Percentiles rank a stretch among this genome's conserved stretches.
These are phyloP conservation scores for Gymnocephalus cernua DNA, from an alignment of 2,113 vertebrate species.

Conservation along the genomic window DNA sequence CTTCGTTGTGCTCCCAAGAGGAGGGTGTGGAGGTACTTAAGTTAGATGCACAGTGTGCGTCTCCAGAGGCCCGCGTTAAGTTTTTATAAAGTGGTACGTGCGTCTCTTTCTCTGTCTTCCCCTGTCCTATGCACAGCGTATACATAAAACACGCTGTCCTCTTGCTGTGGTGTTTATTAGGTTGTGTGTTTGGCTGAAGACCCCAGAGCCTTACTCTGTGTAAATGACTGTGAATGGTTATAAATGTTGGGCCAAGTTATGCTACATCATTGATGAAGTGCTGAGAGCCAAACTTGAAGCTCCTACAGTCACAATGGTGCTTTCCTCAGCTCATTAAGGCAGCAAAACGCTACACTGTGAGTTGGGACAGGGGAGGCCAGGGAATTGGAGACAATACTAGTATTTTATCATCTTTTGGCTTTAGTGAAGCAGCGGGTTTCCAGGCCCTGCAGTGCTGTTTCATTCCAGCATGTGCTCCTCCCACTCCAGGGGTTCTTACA, in stretches of 20 bases:
- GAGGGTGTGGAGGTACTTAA: constrained; percentile 78
- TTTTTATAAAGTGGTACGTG: constrained; percentile 83
- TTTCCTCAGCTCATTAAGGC: constrained; percentile 80
- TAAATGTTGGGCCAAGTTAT: constrained; percentile 68
- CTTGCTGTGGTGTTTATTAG: constrained; percentile 52
- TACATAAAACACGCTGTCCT: constrained; percentile 28
- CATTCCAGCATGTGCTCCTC: constrained; percentile 51
- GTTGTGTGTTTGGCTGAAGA: constrained; percentile 37
- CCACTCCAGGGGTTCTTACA: constrained; percentile 57
- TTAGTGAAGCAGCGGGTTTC: constrained; percentile 46
- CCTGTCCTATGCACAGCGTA: constrained; percentile 49
- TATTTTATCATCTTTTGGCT: constrained; percentile 81
- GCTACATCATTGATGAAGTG: constrained; percentile 78
- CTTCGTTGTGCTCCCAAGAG: constrained; percentile 75
- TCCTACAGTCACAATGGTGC: constrained; percentile 59
- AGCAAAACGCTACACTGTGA: constrained; percentile 60
- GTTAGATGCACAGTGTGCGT: constrained; percentile 68
- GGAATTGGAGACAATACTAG: constrained; percentile 72
- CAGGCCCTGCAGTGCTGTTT: constrained; percentile 63
- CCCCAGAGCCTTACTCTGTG: constrained; percentile 45
- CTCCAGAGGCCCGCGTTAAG: constrained; percentile 77
- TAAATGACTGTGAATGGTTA: constrained; percentile 73
- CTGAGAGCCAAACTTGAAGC: constrained; percentile 56
- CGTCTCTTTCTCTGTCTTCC: constrained; percentile 47
- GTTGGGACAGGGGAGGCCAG: constrained; percentile 50